Evolutionary conservation across 2,797 vertebrate species (phyloP).

Genomic region (Myripristis murdjan): DNA sequence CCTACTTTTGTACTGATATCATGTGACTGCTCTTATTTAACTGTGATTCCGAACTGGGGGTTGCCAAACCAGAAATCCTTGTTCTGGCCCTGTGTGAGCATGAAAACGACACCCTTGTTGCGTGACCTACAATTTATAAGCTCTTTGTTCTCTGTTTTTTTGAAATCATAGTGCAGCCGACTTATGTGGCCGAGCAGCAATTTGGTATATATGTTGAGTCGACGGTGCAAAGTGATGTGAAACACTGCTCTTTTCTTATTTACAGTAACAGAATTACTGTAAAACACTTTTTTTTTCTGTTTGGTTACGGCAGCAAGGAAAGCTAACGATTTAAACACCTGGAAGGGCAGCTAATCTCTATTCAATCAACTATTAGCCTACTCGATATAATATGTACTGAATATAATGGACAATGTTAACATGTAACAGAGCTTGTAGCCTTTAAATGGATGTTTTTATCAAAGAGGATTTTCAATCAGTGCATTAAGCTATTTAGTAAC

Average conservation of each 20-base stretch:
- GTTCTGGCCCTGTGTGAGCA: slow-evolving; percentile 49
- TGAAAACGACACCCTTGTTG: slow-evolving; percentile 43
- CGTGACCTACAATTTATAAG: slow-evolving; percentile 62
- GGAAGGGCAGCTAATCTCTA: slow-evolving; percentile 80
- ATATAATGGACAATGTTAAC: slow-evolving; percentile 59
- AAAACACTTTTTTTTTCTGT: slow-evolving; percentile 38
- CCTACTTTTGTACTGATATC: slow-evolving; percentile 54
- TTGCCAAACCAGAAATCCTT: slow-evolving; percentile 72
- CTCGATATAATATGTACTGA: slow-evolving; percentile 61
- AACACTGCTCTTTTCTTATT: slow-evolving; percentile 53
- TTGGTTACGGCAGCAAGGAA: slow-evolving; percentile 67
- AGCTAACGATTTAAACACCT: slow-evolving; percentile 69
- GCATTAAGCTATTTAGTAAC: slow-evolving; percentile 83
- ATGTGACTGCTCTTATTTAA: slow-evolving; percentile 66
- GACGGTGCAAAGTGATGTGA: slow-evolving; percentile 57
- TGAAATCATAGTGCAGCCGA: slow-evolving; percentile 53
- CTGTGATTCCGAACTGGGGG: slow-evolving; percentile 56
- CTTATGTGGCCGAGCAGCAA: slow-evolving; percentile 41
- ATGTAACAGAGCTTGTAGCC: slow-evolving; percentile 72
- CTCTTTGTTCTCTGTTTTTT: slow-evolving; percentile 65
- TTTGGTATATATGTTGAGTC: slow-evolving; percentile 23
- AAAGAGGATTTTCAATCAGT: slow-evolving; percentile 70
- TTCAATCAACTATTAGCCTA: slow-evolving; percentile 63
- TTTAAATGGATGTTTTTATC: slow-evolving; percentile 65
- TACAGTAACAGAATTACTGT: slow-evolving; percentile 68